Evolutionary conservation across 37 sponge, comb jelly and placozoan species (phyloP).

Genomic region (Corticium candelabrum): DNA sequence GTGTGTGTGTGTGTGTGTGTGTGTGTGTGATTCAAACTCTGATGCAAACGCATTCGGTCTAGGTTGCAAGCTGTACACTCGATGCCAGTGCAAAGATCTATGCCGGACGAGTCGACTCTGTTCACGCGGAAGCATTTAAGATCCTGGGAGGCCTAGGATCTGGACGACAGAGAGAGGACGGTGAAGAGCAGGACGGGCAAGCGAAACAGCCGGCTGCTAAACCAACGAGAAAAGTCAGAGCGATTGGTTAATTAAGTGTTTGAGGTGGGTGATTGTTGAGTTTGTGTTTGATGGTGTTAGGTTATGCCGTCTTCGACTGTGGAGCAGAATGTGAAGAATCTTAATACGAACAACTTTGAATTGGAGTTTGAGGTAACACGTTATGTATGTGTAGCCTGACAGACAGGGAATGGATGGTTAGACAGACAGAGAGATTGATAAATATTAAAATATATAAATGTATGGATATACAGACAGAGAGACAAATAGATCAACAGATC

Average conservation of each 20-base stretch:
- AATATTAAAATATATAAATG: no score
- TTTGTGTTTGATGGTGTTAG: not conserved
- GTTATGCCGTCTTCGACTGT: slow-evolving; percentile 6
- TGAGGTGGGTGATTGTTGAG: not conserved
- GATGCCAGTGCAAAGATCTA: slow-evolving; percentile 99
- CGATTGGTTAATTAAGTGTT: not conserved
- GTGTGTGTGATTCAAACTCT: not conserved
- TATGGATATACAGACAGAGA: no score
- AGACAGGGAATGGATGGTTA: no score
- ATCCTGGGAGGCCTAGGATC: slow-evolving; percentile 73
- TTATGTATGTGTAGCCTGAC: no score
- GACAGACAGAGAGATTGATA: no score
- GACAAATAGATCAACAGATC: no score
- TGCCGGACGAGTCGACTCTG: slow-evolving; percentile 93
- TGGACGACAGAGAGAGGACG: slow-evolving; percentile 9
- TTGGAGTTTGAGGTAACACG: slow-evolving; percentile 47
- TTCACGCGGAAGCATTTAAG: slow-evolving; percentile 82
- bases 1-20: not conserved
- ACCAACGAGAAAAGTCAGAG: not conserved
- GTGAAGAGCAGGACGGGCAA: not conserved
- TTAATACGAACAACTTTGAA: slow-evolving; percentile 49
- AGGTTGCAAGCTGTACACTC: slow-evolving; percentile 94
- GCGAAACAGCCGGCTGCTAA: not conserved
- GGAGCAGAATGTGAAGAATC: slow-evolving; percentile 32
- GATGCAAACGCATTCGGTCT: slow-evolving; percentile 8